Evolutionary conservation across 2,113 vertebrate species (phyloP).

Genomic region (Podarcis raffonei): DNA sequence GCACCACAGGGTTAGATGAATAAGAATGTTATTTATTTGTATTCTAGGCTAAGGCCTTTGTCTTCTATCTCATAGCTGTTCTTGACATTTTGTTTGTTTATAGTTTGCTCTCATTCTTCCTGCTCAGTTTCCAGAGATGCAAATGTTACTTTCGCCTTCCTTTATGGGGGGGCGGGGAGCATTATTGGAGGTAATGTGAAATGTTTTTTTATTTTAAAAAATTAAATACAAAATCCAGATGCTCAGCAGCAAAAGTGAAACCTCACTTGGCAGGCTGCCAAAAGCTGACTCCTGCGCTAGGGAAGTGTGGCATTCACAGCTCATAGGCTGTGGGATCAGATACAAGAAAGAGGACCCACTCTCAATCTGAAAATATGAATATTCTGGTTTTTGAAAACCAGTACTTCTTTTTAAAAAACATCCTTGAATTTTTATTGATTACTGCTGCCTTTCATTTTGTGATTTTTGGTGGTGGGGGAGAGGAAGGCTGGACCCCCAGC

Average conservation of each 20-base stretch:
- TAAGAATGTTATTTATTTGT: neutral
- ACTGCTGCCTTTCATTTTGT: no score
- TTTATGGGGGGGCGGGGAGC: neutral
- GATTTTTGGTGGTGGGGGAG: no score
- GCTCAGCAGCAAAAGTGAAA: neutral
- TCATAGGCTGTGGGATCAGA: neutral
- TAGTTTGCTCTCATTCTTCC: neutral
- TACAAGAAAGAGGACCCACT: no score
- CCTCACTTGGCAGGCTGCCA: neutral
- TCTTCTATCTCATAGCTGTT: slow-evolving; percentile 4
- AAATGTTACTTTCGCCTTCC: neutral
- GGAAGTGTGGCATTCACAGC: neutral
- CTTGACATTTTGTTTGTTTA: slow-evolving; percentile 29
- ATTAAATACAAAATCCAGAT: neutral
- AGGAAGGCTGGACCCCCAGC: no score
- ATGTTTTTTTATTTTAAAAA: neutral
- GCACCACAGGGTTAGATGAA: neutral
- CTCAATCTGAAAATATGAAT: no score
- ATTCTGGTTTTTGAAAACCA: no score
- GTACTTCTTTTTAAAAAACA: no score
- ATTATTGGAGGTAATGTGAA: neutral
- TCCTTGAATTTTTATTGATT: no score
- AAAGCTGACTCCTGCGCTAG: neutral
- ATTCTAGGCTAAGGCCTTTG: neutral
- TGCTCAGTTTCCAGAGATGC: neutral